Evolutionary conservation across 2,113 vertebrate species (phyloP), one percentile per base, ranked within the genome.

Genomic region (Epinephelus fuscoguttatus): DNA sequence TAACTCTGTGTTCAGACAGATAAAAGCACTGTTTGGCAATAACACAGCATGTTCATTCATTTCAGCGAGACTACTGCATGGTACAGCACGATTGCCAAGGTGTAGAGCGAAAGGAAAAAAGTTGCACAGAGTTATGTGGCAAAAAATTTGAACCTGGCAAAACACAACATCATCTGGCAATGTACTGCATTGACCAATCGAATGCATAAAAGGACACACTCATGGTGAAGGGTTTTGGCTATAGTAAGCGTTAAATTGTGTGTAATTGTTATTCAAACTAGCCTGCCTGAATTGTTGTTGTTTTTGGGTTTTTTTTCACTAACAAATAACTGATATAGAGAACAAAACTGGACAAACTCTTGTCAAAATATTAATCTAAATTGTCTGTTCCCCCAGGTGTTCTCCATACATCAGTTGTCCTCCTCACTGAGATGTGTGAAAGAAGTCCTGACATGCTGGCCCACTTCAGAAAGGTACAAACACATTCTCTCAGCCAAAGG

Each of bases 391-490:
- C 42, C 47, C n/a, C 90, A 99, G 98, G 98, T 94, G 98, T 99
- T 94, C 97, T 99, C 90, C 98, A 99, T 90, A 99, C 98, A 60
- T 99, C 98, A 55, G 98, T 99, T 85, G 98, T 99, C 84, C 97
- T 99, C 42, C 97, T 99, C 90, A 99, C 98, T 86, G 98, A 99
- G 93, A 99, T 99, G 98, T 99, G 98, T 92, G 98, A 99, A 95
- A 96, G 98, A 94, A 99, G 97, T 94, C 98, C 98, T 73, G 98
- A 99, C 92, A 99, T 99, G 98, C 96, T 99, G 67, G 95, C 97
- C 81, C 98, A 99, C 92, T 99, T 99, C 90, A 96, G 98, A 96
- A 99, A 99, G 97, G 98, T 99, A 96, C 53, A 93, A 55, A 78
- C 15, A 42, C 17, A 82, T 70, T 15, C 11, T 70, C 37, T 78